Evolutionary conservation across 2,888 invertebrate genomes (phyloP).

Genomic region (Lacanobia wlatinum): DNA sequence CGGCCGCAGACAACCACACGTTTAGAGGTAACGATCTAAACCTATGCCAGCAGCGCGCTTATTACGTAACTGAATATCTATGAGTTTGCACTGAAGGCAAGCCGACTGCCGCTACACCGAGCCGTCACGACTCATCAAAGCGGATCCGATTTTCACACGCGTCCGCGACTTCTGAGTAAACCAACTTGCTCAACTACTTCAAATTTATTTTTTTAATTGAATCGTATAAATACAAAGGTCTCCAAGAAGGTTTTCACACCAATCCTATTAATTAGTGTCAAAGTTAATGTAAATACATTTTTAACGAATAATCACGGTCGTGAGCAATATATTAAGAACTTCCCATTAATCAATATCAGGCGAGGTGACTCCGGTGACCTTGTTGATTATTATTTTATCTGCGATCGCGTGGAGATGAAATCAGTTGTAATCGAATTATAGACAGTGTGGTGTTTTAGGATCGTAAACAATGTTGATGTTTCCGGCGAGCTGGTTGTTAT

Average conservation of each 20-base stretch:
- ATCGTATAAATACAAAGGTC: conserved; percentile 55
- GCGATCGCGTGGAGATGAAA: conserved; percentile 72
- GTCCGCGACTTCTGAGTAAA: conserved; percentile 65
- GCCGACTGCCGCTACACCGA: conserved; percentile 38
- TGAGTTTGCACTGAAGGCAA: conserved; percentile 60
- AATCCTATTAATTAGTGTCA: conserved; percentile 76
- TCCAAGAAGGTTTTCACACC: conserved; percentile 52
- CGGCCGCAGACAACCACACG: conserved; percentile 67
- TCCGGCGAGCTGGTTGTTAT: conserved; percentile 47
- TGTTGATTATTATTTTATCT: conserved; percentile 72
- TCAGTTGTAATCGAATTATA: conserved; percentile 69
- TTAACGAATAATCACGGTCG: conserved; percentile 72
- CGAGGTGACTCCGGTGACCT: conserved; percentile 78
- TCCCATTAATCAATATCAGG: conserved; percentile 82
- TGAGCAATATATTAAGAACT: conserved; percentile 75
- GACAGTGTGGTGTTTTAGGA: conserved; percentile 56
- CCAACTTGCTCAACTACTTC: conserved; percentile 55
- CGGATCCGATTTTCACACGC: conserved; percentile 70
- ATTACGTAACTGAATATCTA: conserved; percentile 65
- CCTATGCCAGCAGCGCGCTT: conserved; percentile 61
- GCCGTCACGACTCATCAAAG: conserved; percentile 65
- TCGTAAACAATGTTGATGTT: conserved; percentile 64
- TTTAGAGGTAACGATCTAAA: conserved; percentile 67
- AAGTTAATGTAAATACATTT: conserved; percentile 71
- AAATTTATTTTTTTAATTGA: conserved; percentile 61